Evolutionary conservation across 2,113 vertebrate genomes (phyloP).

Genomic region (Neogobius melanostomus): DNA sequence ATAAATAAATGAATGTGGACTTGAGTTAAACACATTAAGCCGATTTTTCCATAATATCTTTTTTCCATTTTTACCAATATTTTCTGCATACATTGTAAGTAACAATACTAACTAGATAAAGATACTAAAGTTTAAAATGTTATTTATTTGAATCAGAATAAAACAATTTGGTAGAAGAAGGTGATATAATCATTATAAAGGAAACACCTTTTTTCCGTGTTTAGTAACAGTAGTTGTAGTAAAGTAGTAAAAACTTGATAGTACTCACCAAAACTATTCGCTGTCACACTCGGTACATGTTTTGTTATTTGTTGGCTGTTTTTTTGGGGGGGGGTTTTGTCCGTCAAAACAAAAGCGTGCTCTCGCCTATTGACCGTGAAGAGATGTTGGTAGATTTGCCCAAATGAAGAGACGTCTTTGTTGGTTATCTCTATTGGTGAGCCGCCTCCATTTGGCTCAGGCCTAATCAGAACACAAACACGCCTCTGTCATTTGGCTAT

Average conservation of each 20-base stretch:
- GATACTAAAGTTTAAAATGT: too few relatives aligned
- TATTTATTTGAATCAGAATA: too few relatives aligned
- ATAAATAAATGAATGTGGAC: too few relatives aligned
- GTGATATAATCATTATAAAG: too few relatives aligned
- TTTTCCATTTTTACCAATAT: too few relatives aligned
- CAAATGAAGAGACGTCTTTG: constrained; percentile 71
- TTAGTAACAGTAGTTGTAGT: too few relatives aligned
- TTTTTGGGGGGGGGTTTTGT: constrained; percentile 20
- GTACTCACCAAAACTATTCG: constrained; percentile 16
- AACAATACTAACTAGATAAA: too few relatives aligned
- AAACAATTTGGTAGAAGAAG: too few relatives aligned
- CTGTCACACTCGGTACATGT: constrained; percentile 26
- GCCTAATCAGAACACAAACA: constrained; percentile 78
- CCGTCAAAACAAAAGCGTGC: constrained; percentile 58
- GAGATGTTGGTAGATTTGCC: constrained; percentile 69
- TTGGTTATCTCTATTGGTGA: constrained; percentile 72
- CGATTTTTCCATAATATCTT: too few relatives aligned
- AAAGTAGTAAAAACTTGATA: neutral
- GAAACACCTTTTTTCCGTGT: too few relatives aligned
- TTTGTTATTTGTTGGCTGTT: constrained; percentile 22
- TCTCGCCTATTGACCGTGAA: constrained; percentile 63
- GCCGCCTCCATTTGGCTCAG: constrained; percentile 69
- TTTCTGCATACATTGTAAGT: too few relatives aligned
- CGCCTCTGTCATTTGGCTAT: constrained; percentile 76
- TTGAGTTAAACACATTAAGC: too few relatives aligned